phyloP scores from a whole-genome alignment of 1,140 invertebrate genomes.

The Dendroctonus ponderosae region DNA sequence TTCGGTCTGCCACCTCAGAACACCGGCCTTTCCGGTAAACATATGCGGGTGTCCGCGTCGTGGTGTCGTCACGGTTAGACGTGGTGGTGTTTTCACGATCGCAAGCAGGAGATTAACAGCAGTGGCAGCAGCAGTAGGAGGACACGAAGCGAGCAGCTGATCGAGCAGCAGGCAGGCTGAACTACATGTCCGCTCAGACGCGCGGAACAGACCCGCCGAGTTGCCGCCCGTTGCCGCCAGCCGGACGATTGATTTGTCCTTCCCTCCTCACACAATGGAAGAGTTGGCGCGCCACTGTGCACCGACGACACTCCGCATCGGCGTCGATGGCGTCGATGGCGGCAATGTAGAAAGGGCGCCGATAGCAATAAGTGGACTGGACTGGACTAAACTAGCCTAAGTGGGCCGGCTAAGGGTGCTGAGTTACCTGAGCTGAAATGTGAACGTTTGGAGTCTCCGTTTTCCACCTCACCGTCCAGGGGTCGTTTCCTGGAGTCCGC shows the following conservation, averaged over 20 bases:
- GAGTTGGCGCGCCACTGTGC: conserved; percentile 19
- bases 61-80: conserved; percentile 19
- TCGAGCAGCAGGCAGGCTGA: conserved; percentile 17
- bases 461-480: conserved; percentile 80
- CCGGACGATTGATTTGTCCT: conserved; percentile 27
- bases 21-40: conserved; percentile 24
- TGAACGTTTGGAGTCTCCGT: conserved; percentile 83
- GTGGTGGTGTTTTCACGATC: conserved; percentile 22
- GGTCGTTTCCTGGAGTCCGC: conserved; percentile 82
- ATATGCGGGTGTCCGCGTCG: conserved; percentile 25
- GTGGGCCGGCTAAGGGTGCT: conserved; percentile 6
- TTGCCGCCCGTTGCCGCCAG: conserved; percentile 23
- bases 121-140: conserved; percentile 14
- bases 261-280: conserved; percentile 15
- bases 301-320: background rate
- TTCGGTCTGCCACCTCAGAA: background rate
- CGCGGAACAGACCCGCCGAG: conserved; percentile 25
- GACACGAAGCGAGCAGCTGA: conserved; percentile 29
- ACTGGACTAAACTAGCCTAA: conserved; percentile 18
- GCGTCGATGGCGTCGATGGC: conserved; percentile 12
- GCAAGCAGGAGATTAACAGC: conserved; percentile 21
- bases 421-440: conserved; percentile 81
- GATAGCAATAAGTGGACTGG: conserved; percentile 3
- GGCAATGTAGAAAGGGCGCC: background rate
- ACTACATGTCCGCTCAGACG: conserved; percentile 21